Evolutionary conservation across 2,888 invertebrate genomes (phyloP), one percentile per base, ranked within the genome.

Genomic region (Noctua janthe): DNA sequence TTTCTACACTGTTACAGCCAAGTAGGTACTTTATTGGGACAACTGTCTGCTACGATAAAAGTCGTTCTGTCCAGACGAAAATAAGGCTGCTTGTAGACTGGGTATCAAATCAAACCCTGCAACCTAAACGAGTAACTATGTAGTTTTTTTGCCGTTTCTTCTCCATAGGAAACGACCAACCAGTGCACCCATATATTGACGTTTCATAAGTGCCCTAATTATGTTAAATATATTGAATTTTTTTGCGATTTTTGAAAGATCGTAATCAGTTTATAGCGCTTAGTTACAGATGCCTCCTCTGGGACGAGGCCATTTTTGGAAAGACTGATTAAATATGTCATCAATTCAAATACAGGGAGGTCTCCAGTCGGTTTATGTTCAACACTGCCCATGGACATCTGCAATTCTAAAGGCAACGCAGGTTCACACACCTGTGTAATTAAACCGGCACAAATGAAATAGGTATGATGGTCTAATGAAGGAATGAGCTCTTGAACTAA

Each of bases 1-100:
- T 51, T 83, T n/a, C 15, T 74, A 82, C 75, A 64, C 35, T 56
- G 11, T 59, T 85, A 20, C 5, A 70, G 70, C 51, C 51, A 81
- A 81, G 43, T 83, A n/a, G n/a, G n/a, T 20, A 66, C 17, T 81
- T 47, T 47, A 47, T 47, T 47, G 11, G 47, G 47, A 47, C 47
- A 47, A 47, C 47, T 47, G 11, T 47, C 47, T 47, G 3, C 47
- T 47, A 11, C 23, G 47, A 17, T 79, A 70, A 39, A 29, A 54
- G 69, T 69, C 69, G 39, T 29, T 54, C 13, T 62, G 47, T 62
- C 70, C 47, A 62, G 80, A 84, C 69, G 47, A 23, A 83, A 15
- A n/a, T 84, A 70, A 84, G 49, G 81, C 39, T 10, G 29, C 8
- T 23, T 84, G 0, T 29, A 59, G n/a, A 59, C 56, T 54, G 23